Base-by-base conservation (phyloP, 2,113 vertebrate species). In the Lophius piscatorius region DNA sequence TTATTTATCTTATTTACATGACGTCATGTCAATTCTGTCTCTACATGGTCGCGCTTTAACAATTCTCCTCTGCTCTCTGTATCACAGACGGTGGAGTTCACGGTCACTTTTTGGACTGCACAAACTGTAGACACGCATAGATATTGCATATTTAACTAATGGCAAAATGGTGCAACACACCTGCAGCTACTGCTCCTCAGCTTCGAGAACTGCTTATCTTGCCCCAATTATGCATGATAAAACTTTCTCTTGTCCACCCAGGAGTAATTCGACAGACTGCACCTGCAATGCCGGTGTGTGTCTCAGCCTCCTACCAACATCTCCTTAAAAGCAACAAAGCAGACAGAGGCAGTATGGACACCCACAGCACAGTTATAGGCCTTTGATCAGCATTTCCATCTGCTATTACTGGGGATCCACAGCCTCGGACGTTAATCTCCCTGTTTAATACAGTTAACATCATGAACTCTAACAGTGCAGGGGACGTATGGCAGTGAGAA, bases 331-430 rank as follows among this genome's bases (percentile, higher is more conserved):
- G 85, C 82, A 74, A 69, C 55, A 67, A 42, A 83, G 85, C 80
- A 80, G 75, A 76, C 59, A 76, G 78, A 74, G 80, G 71, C 74
- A 74, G 78, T 63, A 69, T 64, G 45, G 78, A 81, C 83, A 86
- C 82, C 83, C 80, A 83, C 60, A 47, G 81, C 77, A 79, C 85
- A 84, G 76, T 85, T 85, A 84, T 70, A 82, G 68, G 54, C 75
- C 87, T 88, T 85, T 89, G 86, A 89, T 89, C 86, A 88, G 66
- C 77, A 80, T 76, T 85, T 87, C 79, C 56, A 45, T 76, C 79
- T 80, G 76, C 84, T 84, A 87, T 88, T 85, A 87, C 77, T 66
- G 60, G 60, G 78, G 82, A 84, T 80, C 84, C 77, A 80, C 40
- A 78, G 84, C 82, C 71, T 74, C 41, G 23, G 72, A 77, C 78